Evolutionary conservation across 1,140 invertebrate species (phyloP), one percentile per base, ranked within the genome.

Genomic region (Eciton burchellii): DNA sequence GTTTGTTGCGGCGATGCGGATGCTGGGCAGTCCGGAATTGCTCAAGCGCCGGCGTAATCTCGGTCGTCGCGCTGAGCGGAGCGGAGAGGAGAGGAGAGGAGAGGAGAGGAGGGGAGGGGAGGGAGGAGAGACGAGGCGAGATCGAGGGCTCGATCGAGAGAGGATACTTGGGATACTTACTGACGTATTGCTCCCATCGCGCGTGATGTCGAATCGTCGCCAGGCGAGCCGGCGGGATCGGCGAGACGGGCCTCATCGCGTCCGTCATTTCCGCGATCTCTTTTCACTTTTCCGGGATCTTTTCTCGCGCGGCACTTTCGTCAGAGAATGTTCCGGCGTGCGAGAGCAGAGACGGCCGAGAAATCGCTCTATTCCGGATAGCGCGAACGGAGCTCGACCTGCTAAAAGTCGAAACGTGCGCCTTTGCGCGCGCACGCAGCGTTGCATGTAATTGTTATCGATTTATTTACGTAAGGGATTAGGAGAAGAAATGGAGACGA

Each of bases 141-240:
- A 35, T 35, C 6, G 35, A 6, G 35, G 35, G 6, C 6, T 2
- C 35, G 35, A 35, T 35, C 21, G 21, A 24, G 19, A 52, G 45
- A 2, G 35, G 8, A 57, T 62, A 45, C 35, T 66, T 41, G n/a
- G 14, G 54, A 56, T 87, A 92, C 91, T 92, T 84, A 92, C 91
- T 91, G 60, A 90, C 84, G 56, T 91, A 88, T 76, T 83, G 83
- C 79, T 92, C 91, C 90, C 90, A 92, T 45, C 71, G 79, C 54
- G 84, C 84, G 21, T 92, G 90, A 66, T 84, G 89, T 84, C 84
- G 84, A 71, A 90, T 90, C 21, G 90, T 92, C 26, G 87, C 89
- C 88, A 90, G 84, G 79, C 86, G 91, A 86, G 66, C 70, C 49
- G 86, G 86, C 65, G 84, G 73, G 54, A 90, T 88, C 63, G 90